phyloP scores from a whole-genome alignment of 1,140 invertebrate genomes.

The Megathymus violae region DNA sequence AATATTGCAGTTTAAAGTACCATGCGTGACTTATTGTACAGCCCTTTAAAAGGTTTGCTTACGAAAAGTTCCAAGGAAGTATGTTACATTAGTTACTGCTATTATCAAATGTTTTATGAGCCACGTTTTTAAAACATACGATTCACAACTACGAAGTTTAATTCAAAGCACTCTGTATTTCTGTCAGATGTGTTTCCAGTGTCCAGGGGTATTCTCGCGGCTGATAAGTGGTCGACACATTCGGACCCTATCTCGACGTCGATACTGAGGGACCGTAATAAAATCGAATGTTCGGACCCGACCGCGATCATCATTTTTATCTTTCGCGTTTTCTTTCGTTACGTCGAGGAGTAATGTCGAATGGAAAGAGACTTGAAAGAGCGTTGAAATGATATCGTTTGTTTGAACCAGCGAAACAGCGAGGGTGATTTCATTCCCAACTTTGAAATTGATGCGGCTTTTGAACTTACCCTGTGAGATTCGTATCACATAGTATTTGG shows the following conservation, averaged over 20 bases:
- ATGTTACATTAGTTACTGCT: too few relatives aligned
- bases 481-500: too few relatives aligned
- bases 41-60: too few relatives aligned
- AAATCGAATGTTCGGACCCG: conserved; percentile 27
- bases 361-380: not conserved
- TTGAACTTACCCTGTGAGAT: too few relatives aligned
- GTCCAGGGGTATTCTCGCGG: not conserved
- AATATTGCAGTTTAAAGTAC: too few relatives aligned
- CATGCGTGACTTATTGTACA: too few relatives aligned
- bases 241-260: conserved; percentile 12
- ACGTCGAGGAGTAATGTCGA: conserved; percentile 4
- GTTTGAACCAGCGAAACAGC: not conserved
- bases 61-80: too few relatives aligned
- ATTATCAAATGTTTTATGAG: too few relatives aligned
- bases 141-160: too few relatives aligned
- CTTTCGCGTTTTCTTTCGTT: conserved; percentile 26
- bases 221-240: conserved; percentile 23
- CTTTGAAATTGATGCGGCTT: too few relatives aligned
- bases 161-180: not conserved
- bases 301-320: conserved; percentile 48
- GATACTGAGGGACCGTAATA: conserved; percentile 26
- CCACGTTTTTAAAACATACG: too few relatives aligned
- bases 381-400: not conserved
- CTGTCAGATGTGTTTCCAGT: conserved; percentile 1
- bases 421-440: too few relatives aligned